A percentile compares a stretch with the other conserved stretches of the same genome.
phyloP scores from a whole-genome alignment of 2,888 invertebrate genomes.

The Anticlea derivata region DNA sequence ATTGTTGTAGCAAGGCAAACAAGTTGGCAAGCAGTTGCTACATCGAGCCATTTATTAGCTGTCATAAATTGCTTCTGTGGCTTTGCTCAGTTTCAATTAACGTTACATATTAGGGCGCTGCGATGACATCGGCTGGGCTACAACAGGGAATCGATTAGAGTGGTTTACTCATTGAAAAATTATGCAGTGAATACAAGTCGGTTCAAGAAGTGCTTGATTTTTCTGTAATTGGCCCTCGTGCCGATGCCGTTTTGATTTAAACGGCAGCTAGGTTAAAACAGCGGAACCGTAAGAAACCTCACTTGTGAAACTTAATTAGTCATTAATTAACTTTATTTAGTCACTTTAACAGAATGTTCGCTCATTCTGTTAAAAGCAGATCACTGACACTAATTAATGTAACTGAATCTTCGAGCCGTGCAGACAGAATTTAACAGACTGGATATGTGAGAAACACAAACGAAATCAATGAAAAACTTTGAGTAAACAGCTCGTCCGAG shows the following conservation, averaged over 20 bases:
- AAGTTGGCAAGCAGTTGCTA: slow-evolving; percentile 47
- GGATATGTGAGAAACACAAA: slow-evolving; percentile 49
- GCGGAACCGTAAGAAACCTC: too few species aligned
- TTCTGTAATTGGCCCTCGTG: too few species aligned
- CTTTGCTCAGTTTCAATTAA: slow-evolving; percentile 63
- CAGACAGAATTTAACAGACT: not conserved
- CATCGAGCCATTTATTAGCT: slow-evolving; percentile 54
- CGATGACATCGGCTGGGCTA: slow-evolving; percentile 38
- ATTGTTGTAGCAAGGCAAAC: slow-evolving; percentile 51
- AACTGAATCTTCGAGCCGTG: slow-evolving; percentile 37
- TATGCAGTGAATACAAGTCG: not conserved
- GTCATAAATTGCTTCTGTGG: slow-evolving; percentile 63
- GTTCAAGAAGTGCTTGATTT: too few species aligned
- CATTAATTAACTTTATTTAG: too few species aligned
- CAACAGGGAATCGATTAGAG: slow-evolving; percentile 13
- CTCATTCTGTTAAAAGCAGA: too few species aligned
- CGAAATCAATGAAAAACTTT: slow-evolving; percentile 57
- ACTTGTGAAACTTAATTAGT: too few species aligned
- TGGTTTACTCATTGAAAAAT: slow-evolving; percentile 31
- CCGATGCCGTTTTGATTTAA: too few species aligned
- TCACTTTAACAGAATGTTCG: too few species aligned
- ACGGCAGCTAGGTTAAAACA: too few species aligned
- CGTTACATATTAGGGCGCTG: slow-evolving; percentile 39
- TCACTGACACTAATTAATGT: too few species aligned
- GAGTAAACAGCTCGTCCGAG: slow-evolving; percentile 39